Conservation (phyloP, 1,140 invertebrate species). For the Drosophila navojoa region DNA sequence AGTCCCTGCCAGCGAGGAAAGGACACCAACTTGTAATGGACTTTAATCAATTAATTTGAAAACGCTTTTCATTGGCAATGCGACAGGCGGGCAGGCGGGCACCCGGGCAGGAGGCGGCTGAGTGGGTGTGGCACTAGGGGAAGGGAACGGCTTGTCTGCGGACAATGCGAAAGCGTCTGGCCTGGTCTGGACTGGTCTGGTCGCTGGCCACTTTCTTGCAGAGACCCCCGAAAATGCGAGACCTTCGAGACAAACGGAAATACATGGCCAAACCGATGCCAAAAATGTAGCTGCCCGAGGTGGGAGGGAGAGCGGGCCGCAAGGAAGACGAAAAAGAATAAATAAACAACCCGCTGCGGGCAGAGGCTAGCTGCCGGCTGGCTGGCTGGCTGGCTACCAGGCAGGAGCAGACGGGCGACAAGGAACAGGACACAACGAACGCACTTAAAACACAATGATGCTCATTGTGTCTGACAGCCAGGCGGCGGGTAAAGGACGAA, state of each 20-base stretch:
- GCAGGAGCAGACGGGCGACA: slow-evolving; percentile 6
- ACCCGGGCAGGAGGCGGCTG: not conserved
- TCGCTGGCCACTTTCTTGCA: slow-evolving; percentile 67
- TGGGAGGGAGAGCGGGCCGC: not conserved
- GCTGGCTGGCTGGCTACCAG: not conserved
- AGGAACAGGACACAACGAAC: slow-evolving; percentile 64
- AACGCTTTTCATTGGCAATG: slow-evolving; percentile 76
- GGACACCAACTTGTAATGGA: slow-evolving; percentile 75
- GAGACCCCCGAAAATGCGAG: slow-evolving; percentile 8
- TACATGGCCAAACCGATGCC: slow-evolving; percentile 71
- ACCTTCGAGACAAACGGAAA: slow-evolving; percentile 52
- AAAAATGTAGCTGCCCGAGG: slow-evolving; percentile 61
- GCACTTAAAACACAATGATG: slow-evolving; percentile 82
- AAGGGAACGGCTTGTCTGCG: not conserved
- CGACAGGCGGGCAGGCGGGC: not conserved
- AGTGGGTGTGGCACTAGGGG: not conserved
- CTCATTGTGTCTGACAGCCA: slow-evolving; percentile 79
- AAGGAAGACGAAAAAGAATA: slow-evolving; percentile 72
- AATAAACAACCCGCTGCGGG: slow-evolving; percentile 64
- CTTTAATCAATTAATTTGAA: slow-evolving; percentile 83
- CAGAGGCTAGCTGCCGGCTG: not conserved
- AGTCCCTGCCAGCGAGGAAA: not conserved
- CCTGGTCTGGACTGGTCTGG: slow-evolving; percentile 22
- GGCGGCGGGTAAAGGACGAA: slow-evolving; percentile 37
- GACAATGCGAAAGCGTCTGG: slow-evolving; percentile 59